These are phyloP conservation scores for Liodrosophila aerea DNA, from an alignment of 2,888 invertebrate species.

Conservation along the genomic window DNA sequence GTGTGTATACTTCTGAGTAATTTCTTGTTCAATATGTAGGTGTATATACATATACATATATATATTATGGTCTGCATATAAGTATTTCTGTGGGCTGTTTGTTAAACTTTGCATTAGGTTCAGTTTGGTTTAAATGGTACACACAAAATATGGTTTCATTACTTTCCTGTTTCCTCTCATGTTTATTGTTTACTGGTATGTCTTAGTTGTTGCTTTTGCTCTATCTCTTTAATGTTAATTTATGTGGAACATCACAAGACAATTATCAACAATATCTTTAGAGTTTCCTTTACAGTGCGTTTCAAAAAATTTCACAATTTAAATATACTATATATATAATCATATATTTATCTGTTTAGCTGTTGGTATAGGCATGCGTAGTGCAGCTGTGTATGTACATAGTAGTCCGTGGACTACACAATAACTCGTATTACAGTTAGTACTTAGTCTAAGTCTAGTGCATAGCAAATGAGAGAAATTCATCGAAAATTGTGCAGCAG, in stretches of 20 bases:
- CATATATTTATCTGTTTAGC: neutral
- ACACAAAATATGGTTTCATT: constrained; percentile 65
- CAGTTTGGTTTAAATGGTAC: constrained; percentile 46
- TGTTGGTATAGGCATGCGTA: neutral
- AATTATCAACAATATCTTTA: constrained; percentile 25
- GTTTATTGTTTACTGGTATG: constrained; percentile 21
- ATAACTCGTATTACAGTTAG: constrained; percentile 11
- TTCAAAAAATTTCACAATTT: no score
- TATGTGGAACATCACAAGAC: constrained; percentile 16
- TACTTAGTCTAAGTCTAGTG: constrained; percentile 1
- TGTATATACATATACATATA: constrained; percentile 19
- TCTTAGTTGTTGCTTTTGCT: constrained; percentile 19
- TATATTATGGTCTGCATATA: constrained; percentile 40
- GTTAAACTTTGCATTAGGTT: constrained; percentile 23
- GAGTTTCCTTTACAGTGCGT: constrained; percentile 11
- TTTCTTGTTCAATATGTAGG: constrained; percentile 14
- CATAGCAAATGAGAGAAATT: constrained; percentile 32
- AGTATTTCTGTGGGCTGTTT: constrained; percentile 67
- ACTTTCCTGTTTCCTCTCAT: constrained; percentile 22
- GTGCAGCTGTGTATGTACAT: constrained; percentile 30
- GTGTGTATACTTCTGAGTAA: constrained; percentile 37
- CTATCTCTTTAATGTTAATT: constrained; percentile 4
- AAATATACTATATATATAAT: constrained; percentile 2
- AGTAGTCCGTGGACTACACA: constrained; percentile 4
- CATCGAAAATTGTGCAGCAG: constrained; percentile 42